Conservation (phyloP, 2,113 vertebrate species). For the Garra rufa region DNA sequence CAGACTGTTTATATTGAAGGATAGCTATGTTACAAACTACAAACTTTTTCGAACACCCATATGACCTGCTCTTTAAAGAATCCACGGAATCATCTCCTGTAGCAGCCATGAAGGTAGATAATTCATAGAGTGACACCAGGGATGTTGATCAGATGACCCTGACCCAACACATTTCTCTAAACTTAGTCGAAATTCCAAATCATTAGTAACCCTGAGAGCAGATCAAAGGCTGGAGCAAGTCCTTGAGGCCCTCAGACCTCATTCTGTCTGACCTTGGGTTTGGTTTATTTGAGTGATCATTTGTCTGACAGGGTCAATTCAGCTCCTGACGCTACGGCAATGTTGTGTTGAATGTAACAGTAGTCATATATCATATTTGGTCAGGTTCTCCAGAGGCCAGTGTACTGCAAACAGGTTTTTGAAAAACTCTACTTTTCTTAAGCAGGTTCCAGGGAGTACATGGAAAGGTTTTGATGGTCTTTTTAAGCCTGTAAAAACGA, state of each 20-base stretch:
- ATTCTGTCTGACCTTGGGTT: slow-evolving; percentile 66
- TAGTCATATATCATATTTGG: slow-evolving; percentile 22
- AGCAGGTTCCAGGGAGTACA: not conserved
- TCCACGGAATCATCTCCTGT: not conserved
- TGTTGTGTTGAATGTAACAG: not conserved
- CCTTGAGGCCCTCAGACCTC: slow-evolving; percentile 39
- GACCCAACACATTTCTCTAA: slow-evolving; percentile 4
- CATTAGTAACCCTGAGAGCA: slow-evolving; percentile 21
- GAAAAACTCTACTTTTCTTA: not conserved
- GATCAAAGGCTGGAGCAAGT: slow-evolving; percentile 2
- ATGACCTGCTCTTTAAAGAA: not conserved
- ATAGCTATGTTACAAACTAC: too few relatives aligned
- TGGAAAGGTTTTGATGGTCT: not conserved
- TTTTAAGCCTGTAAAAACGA: not conserved
- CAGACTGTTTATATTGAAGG: too few relatives aligned
- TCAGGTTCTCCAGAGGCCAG: not conserved
- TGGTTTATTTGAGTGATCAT: slow-evolving; percentile 65
- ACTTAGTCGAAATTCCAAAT: slow-evolving; percentile 25
- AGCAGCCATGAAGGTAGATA: not conserved
- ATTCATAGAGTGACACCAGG: not conserved
- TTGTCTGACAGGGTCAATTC: slow-evolving; percentile 59
- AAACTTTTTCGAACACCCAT: too few relatives aligned
- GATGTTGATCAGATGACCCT: not conserved
- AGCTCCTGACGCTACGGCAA: slow-evolving; percentile 53
- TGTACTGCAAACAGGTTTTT: not conserved